Percentiles rank a stretch among this genome's conserved stretches.
Conservation (phyloP, 1,140 invertebrate genomes). For the Drosophila rhopaloa region DNA sequence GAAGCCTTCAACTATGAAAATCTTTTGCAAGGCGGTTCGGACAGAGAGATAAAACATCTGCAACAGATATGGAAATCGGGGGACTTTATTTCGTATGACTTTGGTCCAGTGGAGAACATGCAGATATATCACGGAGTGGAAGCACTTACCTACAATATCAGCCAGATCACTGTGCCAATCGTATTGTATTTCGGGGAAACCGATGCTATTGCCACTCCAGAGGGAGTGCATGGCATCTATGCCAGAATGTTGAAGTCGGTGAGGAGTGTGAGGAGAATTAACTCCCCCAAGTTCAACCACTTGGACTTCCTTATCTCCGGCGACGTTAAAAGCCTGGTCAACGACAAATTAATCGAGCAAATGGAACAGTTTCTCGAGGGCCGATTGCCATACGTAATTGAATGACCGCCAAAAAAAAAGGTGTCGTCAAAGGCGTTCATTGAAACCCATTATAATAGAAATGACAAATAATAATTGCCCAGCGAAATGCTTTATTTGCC, state of each 20-base stretch:
- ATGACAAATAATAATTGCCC: conserved; percentile 34
- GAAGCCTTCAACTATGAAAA: conserved; percentile 69
- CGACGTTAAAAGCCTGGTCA: conserved; percentile 86
- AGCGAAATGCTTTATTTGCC: conserved; percentile 66
- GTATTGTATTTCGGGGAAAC: conserved; percentile 90
- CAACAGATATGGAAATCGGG: conserved; percentile 82
- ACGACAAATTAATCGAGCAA: conserved; percentile 85
- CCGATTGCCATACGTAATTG: conserved; percentile 80
- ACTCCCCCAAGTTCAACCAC: conserved; percentile 85
- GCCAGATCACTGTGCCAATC: conserved; percentile 87
- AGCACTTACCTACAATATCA: conserved; percentile 86
- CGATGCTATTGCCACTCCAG: conserved; percentile 88
- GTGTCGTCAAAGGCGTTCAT: conserved; percentile 48
- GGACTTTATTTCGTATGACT: conserved; percentile 77
- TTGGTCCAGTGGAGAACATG: conserved; percentile 83
- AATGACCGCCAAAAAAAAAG: conserved; percentile 52
- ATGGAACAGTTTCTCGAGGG: conserved; percentile 78
- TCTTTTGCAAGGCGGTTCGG: conserved; percentile 70
- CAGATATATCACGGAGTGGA: conserved; percentile 83
- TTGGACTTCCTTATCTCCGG: conserved; percentile 88
- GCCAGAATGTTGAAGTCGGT: conserved; percentile 76
- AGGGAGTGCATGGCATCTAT: conserved; percentile 86
- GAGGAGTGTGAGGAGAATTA: conserved; percentile 85
- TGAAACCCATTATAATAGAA: conserved; percentile 50
- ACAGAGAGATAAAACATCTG: conserved; percentile 63